Evolutionary conservation across 2,113 vertebrate species (phyloP).

Genomic region (Muscicapa adusta): DNA sequence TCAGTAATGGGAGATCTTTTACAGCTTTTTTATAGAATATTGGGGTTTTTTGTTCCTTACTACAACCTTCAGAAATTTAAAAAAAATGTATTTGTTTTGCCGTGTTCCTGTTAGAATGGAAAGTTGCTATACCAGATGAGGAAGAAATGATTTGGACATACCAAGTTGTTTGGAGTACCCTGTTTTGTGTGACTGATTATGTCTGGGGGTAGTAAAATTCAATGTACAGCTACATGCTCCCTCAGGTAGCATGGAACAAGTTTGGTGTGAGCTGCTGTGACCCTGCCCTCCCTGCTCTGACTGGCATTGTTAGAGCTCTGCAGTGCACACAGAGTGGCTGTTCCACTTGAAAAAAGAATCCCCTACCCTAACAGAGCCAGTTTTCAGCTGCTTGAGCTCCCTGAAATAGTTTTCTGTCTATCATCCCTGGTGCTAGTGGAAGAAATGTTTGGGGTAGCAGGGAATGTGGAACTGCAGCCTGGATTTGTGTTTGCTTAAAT

Average conservation of each 20-base stretch:
- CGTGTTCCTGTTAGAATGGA: background rate
- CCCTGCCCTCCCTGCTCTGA: background rate
- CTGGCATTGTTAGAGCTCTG: background rate
- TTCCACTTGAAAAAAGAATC: background rate
- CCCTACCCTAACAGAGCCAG: background rate
- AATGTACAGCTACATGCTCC: rapidly evolving
- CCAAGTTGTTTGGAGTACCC: background rate
- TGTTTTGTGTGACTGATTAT: background rate
- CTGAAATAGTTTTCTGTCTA: background rate
- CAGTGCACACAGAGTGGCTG: rapidly evolving
- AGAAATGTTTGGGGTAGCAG: background rate
- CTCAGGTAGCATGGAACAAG: background rate
- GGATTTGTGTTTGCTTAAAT: background rate
- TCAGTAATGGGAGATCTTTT: background rate
- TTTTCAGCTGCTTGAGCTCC: background rate
- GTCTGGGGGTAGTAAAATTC: background rate
- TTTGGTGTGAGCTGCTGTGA: background rate
- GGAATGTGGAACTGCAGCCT: background rate
- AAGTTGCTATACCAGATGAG: background rate
- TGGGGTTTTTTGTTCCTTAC: background rate
- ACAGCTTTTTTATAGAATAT: background rate
- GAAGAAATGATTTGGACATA: background rate
- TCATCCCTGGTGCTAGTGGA: background rate
- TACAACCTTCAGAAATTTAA: background rate
- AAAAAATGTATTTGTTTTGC: background rate